phyloP scores from a whole-genome alignment of 2,113 vertebrate genomes.

The Prionailurus viverrinus region DNA sequence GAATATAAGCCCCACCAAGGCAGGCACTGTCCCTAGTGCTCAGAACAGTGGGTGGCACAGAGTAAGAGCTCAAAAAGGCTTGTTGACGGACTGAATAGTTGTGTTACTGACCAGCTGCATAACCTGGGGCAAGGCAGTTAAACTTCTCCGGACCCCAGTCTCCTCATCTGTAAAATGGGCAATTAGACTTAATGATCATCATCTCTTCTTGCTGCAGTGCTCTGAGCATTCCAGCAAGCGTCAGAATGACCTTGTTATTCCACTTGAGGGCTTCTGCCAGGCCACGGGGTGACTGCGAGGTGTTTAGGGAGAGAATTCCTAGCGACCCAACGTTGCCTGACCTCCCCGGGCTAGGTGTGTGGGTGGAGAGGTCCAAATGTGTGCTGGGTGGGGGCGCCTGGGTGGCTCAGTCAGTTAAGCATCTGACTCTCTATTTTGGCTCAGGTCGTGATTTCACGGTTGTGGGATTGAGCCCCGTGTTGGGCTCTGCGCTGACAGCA shows the following conservation, averaged over 20 bases:
- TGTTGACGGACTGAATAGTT: conserved; percentile 15
- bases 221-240: not conserved
- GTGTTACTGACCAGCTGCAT: not conserved
- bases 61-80: not conserved
- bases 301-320: not conserved
- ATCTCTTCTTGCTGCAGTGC: not conserved
- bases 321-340: rapidly evolving
- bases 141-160: conserved; percentile 9
- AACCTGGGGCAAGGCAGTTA: not conserved
- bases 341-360: not conserved
- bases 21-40: not conserved
- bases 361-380: not conserved
- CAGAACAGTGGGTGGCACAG: not conserved
- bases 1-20: not conserved
- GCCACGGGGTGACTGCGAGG: not conserved
- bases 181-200: not conserved
- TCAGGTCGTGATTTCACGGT: too few species aligned
- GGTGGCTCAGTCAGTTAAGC: too few species aligned
- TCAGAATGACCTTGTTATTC: conserved; percentile 34
- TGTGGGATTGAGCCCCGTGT: too few species aligned
- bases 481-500: too few species aligned
- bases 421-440: too few species aligned
- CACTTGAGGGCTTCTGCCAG: not conserved
- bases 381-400: not conserved
- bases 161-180: conserved; percentile 66